phyloP scores from a whole-genome alignment of 2,113 vertebrate genomes.

The Tyrannus savana region DNA sequence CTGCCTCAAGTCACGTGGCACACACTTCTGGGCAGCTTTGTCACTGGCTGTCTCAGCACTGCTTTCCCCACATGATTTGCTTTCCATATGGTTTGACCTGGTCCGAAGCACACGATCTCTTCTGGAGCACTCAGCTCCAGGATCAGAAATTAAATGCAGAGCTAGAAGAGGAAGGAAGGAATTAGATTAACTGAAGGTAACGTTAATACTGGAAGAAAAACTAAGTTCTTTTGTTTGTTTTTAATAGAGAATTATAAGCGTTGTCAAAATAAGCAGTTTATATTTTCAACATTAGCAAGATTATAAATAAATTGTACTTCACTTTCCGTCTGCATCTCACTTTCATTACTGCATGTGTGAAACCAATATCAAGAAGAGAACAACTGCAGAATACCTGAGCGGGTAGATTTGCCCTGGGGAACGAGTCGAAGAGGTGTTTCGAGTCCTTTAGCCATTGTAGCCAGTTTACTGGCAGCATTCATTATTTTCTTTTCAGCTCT shows the following conservation, averaged over 20 bases:
- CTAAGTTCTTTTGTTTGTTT: not conserved
- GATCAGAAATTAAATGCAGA: slow-evolving; percentile 33
- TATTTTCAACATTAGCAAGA: not conserved
- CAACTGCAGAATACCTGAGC: slow-evolving; percentile 24
- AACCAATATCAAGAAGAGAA: not conserved
- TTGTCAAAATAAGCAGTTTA: not conserved
- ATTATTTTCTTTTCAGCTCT: slow-evolving; percentile 97
- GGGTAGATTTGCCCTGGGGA: slow-evolving; percentile 58
- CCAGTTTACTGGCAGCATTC: slow-evolving; percentile 90
- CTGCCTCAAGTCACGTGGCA: slow-evolving; percentile 41
- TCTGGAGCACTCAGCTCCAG: slow-evolving; percentile 25
- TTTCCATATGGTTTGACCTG: not conserved
- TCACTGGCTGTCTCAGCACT: not conserved
- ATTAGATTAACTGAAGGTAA: not conserved
- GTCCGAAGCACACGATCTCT: not conserved
- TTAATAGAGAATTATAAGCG: not conserved
- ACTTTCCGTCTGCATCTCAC: not conserved
- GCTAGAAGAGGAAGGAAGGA: not conserved
- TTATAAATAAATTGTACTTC: not conserved
- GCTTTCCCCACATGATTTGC: not conserved
- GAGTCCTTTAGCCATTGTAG: slow-evolving; percentile 90
- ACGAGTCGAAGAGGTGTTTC: slow-evolving; percentile 82
- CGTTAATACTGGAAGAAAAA: not conserved
- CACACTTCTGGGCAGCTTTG: slow-evolving; percentile 4
- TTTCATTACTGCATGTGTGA: not conserved